Base-by-base conservation (phyloP, 2,113 vertebrate genomes). In the Carassius gibelio region DNA sequence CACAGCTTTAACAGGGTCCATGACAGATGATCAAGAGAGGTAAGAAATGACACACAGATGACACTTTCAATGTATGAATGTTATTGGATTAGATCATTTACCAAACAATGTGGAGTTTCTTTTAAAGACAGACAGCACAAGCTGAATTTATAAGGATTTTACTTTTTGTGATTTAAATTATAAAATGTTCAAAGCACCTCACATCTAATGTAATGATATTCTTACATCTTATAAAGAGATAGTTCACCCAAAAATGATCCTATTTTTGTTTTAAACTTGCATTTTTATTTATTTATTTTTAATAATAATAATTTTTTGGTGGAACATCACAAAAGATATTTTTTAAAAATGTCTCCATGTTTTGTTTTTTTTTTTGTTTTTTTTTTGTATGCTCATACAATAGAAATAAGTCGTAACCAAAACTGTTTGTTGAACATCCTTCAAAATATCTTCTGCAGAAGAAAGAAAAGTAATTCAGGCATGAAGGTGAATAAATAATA, bases 21-120 rank as follows among this genome's bases (percentile, higher is more conserved):
- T 69, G 42, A 74, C 76, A 23, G 84, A 38, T 75, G 88, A 72
- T 21, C 79, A 38, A 36, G 81, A 62, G 7, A 92, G 94, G 94
- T 95, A 89, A 90, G 88, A 89, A 91, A 92, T 13, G 71, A 90
- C 88, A 90, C 88, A 10, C 0, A 72, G 15, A 38, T 71, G 21
- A 42, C 89, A 90, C 90, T 90, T 52, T 30, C 5, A 76, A 34
- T 55, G 14, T 55, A 52, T 14, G 10, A 14, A 48, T 11, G 13
- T 26, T 26, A 50, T 75, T 68, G 64, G 52, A 19, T 17, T 36
- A 36, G 66, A 68, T 17, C 0, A 66, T 30, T 14, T 66, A 66
- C 30, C 23, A 23, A 64, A 64, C 62, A 2, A 0, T 68, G 14
- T 68, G 2, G 30, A 68, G 1, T 3, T 34, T 6, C 17, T 68